Evolutionary conservation across 2,888 invertebrate species (phyloP), one percentile per base, ranked within the genome.

Genomic region (Galeruca laticollis): DNA sequence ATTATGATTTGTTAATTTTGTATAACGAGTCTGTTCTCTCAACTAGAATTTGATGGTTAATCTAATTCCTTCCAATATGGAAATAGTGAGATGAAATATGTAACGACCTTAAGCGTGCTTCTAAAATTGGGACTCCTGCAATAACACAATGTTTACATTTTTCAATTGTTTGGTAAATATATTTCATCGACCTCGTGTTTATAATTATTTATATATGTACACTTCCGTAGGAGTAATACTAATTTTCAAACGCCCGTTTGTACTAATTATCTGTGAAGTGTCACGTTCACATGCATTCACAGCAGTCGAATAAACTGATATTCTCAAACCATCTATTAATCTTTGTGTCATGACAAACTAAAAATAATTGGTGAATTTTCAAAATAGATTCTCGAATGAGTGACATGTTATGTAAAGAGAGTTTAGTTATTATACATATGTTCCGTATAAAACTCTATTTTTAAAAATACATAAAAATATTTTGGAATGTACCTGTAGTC

Each of bases 381-480:
- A 54, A 54, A 54, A 54, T 54, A 54, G 54, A 54, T 31, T 33
- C 31, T 26, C n/a, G n/a, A 54, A 54, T 54, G 54, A 54, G 54
- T 54, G 54, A 54, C 54, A 54, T 26, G n/a, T 54, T 54, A 33
- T 54, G 54, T 54, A 54, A 54, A 31, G 54, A 54, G 33, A 54
- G 49, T 51, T 40, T 33, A n/a, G 54, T 54, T 31, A 26, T 31
- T 54, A 54, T 54, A 31, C 54, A 54, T 31, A 54, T 54, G 54
- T 20, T 51, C 9, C 31, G 31, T 31, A 54, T 54, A 54, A 11
- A n/a, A 18, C n/a, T 54, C 33, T 54, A 54, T 54, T 54, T 54
- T 31, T 54, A 54, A 31, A 54, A 51, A 40, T 40, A 40, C 40
- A 13, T 40, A 40, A 13, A 40, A 40, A 40, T 37, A 37, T 37